Conservation (phyloP, 53 echinoderm and acorn worm genomes). For the Arbacia lixula region DNA sequence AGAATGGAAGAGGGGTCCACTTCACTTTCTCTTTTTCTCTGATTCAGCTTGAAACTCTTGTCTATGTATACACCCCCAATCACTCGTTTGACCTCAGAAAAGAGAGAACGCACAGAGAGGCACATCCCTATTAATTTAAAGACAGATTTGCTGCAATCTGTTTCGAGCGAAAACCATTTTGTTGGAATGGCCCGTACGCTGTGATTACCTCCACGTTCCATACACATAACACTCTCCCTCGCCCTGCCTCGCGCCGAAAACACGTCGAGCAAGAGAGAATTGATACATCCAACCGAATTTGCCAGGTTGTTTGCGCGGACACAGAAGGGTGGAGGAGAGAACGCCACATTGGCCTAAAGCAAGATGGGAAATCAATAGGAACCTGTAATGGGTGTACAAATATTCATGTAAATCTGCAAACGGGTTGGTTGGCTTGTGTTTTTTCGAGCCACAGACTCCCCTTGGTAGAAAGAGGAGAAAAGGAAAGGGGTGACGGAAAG, state of each 20-base stretch:
- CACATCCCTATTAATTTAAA: too few species aligned
- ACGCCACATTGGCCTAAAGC: slow-evolving; percentile 17
- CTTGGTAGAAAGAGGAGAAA: background rate
- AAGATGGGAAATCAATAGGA: slow-evolving; percentile 38
- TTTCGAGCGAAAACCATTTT: too few species aligned
- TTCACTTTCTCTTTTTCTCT: too few species aligned
- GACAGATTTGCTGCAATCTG: too few species aligned
- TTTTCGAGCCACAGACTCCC: background rate
- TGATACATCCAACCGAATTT: slow-evolving; percentile 31
- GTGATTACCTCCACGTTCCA: too few species aligned
- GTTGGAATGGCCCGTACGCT: too few species aligned
- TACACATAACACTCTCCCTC: too few species aligned
- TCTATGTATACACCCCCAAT: too few species aligned
- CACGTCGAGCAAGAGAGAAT: slow-evolving; percentile 15
- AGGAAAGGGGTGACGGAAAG: background rate
- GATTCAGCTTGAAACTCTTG: too few species aligned
- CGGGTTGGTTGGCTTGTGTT: slow-evolving; percentile 6
- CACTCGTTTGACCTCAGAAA: too few species aligned
- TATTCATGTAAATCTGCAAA: slow-evolving; percentile 50
- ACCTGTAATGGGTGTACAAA: slow-evolving; percentile 44
- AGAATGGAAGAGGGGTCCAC: too few species aligned
- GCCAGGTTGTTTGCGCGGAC: slow-evolving; percentile 12
- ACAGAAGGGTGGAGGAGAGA: background rate
- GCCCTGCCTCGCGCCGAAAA: background rate
- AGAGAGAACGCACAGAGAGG: too few species aligned